Evolutionary conservation across 2,888 invertebrate species (phyloP).

Genomic region (Drosophila acutilabella): DNA sequence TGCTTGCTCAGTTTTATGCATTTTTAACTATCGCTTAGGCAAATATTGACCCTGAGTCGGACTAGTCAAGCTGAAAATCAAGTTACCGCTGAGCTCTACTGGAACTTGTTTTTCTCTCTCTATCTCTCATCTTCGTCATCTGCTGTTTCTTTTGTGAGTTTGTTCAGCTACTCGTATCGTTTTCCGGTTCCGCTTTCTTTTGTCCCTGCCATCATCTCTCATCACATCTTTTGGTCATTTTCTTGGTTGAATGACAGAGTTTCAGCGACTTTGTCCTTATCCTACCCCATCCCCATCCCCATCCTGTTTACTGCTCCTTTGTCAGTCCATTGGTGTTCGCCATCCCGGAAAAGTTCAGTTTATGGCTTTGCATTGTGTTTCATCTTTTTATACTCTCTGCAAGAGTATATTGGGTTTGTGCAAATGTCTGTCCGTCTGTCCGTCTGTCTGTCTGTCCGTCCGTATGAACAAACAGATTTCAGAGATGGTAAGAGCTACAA

Average conservation of each 20-base stretch:
- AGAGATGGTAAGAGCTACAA: too few relatives aligned
- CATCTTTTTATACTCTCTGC: too few relatives aligned
- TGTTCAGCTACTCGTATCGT: constrained; percentile 51
- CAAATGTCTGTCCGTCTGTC: too few relatives aligned
- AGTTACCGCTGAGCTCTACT: constrained; percentile 60
- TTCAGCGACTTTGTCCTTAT: constrained; percentile 20
- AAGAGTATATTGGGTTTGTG: too few relatives aligned
- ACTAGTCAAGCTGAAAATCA: constrained; percentile 75
- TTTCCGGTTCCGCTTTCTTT: constrained; percentile 53
- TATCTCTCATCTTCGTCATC: not conserved
- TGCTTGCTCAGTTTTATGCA: constrained; percentile 47
- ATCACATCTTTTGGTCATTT: constrained; percentile 59
- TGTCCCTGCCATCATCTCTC: constrained; percentile 43
- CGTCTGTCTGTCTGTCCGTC: too few relatives aligned
- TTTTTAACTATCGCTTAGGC: constrained; percentile 54
- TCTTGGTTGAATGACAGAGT: constrained; percentile 60
- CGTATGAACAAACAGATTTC: too few relatives aligned
- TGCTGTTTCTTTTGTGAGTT: constrained; percentile 42
- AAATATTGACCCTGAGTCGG: constrained; percentile 61
- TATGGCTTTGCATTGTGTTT: constrained; percentile 57
- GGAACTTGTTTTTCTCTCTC: not conserved
- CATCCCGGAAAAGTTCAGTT: constrained; percentile 51
- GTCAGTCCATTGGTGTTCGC: constrained; percentile 41
- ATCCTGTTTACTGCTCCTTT: constrained; percentile 47
- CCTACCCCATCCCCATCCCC: constrained; percentile 16